A percentile compares a stretch with the other conserved stretches of the same genome.
phyloP scores from a whole-genome alignment of 92 coral and sea anemone species.

The Porites cylindrica region DNA sequence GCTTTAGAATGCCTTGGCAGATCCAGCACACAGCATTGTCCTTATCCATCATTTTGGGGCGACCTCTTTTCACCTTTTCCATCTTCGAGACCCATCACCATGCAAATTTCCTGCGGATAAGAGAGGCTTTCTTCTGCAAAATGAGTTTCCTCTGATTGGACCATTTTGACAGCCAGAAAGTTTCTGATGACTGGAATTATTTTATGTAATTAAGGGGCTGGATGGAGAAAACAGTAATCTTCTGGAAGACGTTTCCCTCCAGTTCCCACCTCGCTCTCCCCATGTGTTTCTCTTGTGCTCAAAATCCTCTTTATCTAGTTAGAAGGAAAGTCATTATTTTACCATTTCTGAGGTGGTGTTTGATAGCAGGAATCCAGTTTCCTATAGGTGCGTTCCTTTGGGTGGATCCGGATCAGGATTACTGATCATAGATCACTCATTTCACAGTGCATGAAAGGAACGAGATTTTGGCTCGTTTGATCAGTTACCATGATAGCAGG shows the following conservation, averaged over 20 bases:
- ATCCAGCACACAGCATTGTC: neutral
- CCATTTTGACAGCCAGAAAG: neutral
- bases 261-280: too few relatives aligned
- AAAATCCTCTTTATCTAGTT: too few relatives aligned
- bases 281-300: too few relatives aligned
- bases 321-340: too few relatives aligned
- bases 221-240: neutral
- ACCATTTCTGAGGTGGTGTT: too few relatives aligned
- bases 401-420: slow-evolving; percentile 28
- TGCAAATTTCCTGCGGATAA: neutral
- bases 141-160: neutral
- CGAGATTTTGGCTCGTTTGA: slow-evolving; percentile 1
- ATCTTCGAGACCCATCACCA: neutral
- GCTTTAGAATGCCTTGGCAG: neutral
- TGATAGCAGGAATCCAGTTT: too few relatives aligned
- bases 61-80: neutral
- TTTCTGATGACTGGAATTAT: neutral
- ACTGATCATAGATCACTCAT: slow-evolving; percentile 38
- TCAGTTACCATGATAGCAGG: slow-evolving; percentile 55
- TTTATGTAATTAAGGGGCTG: neutral
- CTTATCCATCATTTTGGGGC: neutral
- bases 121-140: too few relatives aligned
- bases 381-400: too few relatives aligned
- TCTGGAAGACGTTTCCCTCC: slow-evolving; percentile 7
- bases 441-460: slow-evolving; percentile 33